Percentiles rank a stretch among this genome's conserved stretches.
Evolutionary conservation across 1,140 invertebrate genomes (phyloP).

Genomic region (Campoletis sonorensis): DNA sequence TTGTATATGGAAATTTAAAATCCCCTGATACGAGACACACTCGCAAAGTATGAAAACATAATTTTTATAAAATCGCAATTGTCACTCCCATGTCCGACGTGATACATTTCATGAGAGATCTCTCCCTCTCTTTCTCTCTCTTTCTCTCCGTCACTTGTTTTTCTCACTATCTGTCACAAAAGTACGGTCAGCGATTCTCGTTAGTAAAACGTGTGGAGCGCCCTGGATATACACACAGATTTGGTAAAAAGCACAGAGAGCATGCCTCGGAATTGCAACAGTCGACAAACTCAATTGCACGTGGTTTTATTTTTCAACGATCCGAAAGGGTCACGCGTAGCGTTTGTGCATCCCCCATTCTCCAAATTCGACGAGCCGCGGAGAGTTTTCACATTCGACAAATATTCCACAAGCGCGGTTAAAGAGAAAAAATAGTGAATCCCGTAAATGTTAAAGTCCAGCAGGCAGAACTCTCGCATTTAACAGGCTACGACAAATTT

Average conservation of each 20-base stretch:
- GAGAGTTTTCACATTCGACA: conserved; percentile 19
- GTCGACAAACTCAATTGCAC: conserved; percentile 29
- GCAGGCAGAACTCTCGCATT: background rate
- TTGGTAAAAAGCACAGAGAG: background rate
- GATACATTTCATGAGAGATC: background rate
- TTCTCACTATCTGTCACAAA: background rate
- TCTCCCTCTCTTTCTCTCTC: background rate
- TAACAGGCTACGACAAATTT: conserved; percentile 11
- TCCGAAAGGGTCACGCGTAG: conserved; percentile 6
- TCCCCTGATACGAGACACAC: background rate
- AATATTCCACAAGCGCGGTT: conserved; percentile 23
- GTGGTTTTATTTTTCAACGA: conserved; percentile 34
- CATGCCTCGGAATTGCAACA: background rate
- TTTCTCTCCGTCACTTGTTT: background rate
- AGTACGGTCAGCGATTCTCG: conserved; percentile 18
- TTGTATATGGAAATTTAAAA: conserved; percentile 24
- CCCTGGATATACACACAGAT: background rate
- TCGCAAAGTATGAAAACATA: background rate
- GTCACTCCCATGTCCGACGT: conserved; percentile 12
- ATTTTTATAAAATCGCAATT: conserved; percentile 23
- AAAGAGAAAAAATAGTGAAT: background rate
- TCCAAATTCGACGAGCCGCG: conserved; percentile 23
- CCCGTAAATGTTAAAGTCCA: no score
- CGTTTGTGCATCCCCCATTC: background rate
- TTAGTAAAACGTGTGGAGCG: conserved; percentile 11